These are phyloP conservation scores for Cydia strobilella DNA, from an alignment of 1,140 invertebrate species.

Conservation along the genomic window DNA sequence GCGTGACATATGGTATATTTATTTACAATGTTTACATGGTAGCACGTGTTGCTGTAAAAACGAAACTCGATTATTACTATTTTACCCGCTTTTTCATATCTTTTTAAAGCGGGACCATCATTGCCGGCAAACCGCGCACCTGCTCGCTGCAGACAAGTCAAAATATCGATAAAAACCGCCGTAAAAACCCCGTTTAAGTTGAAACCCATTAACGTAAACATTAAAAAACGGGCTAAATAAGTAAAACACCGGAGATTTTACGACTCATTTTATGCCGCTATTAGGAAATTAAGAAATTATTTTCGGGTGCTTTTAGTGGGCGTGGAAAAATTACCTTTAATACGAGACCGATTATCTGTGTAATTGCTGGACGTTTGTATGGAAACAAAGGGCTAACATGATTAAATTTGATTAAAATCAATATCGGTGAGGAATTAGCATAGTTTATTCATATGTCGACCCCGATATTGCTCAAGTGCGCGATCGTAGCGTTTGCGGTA, in stretches of 20 bases:
- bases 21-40: slow-evolving; percentile 28
- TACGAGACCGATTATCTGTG: neutral
- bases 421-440: slow-evolving; percentile 8
- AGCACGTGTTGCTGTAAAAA: slow-evolving; percentile 55
- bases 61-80: slow-evolving; percentile 15
- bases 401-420: slow-evolving; percentile 26
- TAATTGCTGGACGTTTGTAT: slow-evolving; percentile 4
- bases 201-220: slow-evolving; percentile 62
- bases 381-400: slow-evolving; percentile 8
- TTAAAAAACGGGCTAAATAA: slow-evolving; percentile 56
- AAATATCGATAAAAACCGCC: slow-evolving; percentile 51
- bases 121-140: slow-evolving; percentile 42
- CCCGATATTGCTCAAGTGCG: slow-evolving; percentile 22
- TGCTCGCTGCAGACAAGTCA: slow-evolving; percentile 42
- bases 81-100: neutral
- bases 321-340: slow-evolving; percentile 18
- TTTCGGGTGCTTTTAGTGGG: neutral
- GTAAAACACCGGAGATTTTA: slow-evolving; percentile 43
- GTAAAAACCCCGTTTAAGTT: slow-evolving; percentile 58
- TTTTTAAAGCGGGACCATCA: neutral
- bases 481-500: slow-evolving; percentile 20
- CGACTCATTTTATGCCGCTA: slow-evolving; percentile 34
- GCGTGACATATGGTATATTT: slow-evolving; percentile 40
- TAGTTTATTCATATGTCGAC: slow-evolving; percentile 23
- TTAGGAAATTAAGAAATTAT: slow-evolving; percentile 33